Conservation (phyloP, 1,140 invertebrate species). For the Monochamus saltuarius region DNA sequence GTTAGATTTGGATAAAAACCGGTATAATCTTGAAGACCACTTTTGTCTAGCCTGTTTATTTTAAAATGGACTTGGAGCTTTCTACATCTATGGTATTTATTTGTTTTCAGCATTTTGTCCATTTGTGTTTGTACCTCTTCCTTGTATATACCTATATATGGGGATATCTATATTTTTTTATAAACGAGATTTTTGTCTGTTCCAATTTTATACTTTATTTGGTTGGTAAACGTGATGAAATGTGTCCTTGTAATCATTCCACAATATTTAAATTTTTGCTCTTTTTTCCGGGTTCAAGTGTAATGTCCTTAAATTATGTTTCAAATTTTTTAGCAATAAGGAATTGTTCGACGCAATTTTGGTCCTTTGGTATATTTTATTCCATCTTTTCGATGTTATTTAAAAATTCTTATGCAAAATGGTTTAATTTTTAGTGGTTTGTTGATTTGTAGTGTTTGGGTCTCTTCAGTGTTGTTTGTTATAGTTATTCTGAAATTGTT, state of each 20-base stretch:
- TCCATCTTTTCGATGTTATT: too few relatives aligned
- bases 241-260: slow-evolving; percentile 13
- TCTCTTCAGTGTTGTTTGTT: background rate
- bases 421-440: background rate
- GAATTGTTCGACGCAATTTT: too few relatives aligned
- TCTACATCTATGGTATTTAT: too few relatives aligned
- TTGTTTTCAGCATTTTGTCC: background rate
- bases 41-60: too few relatives aligned
- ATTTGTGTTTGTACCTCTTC: slow-evolving; percentile 7
- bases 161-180: slow-evolving; percentile 1
- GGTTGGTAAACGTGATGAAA: slow-evolving; percentile 19
- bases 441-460: background rate
- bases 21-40: too few relatives aligned
- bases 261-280: slow-evolving; percentile 6
- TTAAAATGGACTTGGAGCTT: too few relatives aligned
- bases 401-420: background rate
- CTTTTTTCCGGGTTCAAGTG: slow-evolving; percentile 22
- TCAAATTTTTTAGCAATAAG: background rate
- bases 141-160: slow-evolving; percentile 1
- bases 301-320: background rate
- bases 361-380: too few relatives aligned
- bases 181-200: slow-evolving; percentile 6
- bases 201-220: slow-evolving; percentile 18
- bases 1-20: too few relatives aligned
- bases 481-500: background rate